phyloP scores from a whole-genome alignment of 2,888 invertebrate genomes.

The Lottia scabra region DNA sequence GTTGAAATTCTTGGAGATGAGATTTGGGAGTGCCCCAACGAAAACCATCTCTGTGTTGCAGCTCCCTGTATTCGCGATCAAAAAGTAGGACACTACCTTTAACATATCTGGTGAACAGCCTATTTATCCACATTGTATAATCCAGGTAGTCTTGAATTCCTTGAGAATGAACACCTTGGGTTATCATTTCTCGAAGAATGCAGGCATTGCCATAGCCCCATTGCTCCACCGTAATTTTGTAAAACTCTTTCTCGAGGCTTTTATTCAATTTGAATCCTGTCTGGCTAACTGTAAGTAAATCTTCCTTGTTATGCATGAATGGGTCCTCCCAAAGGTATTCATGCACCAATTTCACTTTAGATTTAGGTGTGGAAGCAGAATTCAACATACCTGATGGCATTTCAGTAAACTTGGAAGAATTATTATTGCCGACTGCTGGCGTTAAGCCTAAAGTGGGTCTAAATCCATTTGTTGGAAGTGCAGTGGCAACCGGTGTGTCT shows the following conservation, averaged over 20 bases:
- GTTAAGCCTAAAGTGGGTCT: too few relatives aligned
- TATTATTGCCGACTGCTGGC: too few relatives aligned
- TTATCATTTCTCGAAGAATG: slow-evolving; percentile 20
- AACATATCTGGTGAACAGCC: slow-evolving; percentile 10
- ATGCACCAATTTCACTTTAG: background rate
- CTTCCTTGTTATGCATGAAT: background rate
- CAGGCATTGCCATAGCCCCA: too few relatives aligned
- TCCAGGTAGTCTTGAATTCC: slow-evolving; percentile 16
- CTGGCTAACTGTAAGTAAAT: background rate
- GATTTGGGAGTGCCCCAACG: slow-evolving; percentile 11
- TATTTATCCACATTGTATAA: slow-evolving; percentile 14
- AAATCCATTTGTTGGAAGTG: too few relatives aligned
- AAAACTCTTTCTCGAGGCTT: background rate
- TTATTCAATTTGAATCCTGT: background rate
- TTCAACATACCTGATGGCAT: too few relatives aligned
- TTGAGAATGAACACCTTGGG: slow-evolving; percentile 1
- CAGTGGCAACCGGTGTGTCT: too few relatives aligned
- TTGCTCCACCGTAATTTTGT: background rate
- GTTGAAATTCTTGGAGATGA: slow-evolving; percentile 19
- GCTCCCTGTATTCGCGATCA: slow-evolving; percentile 22
- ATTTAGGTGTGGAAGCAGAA: too few relatives aligned
- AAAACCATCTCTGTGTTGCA: slow-evolving; percentile 13
- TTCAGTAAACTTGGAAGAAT: too few relatives aligned
- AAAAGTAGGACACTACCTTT: slow-evolving; percentile 21
- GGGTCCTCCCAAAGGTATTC: background rate